Conservation (phyloP, 2,797 vertebrate genomes). For the Macrochelys suwanniensis region DNA sequence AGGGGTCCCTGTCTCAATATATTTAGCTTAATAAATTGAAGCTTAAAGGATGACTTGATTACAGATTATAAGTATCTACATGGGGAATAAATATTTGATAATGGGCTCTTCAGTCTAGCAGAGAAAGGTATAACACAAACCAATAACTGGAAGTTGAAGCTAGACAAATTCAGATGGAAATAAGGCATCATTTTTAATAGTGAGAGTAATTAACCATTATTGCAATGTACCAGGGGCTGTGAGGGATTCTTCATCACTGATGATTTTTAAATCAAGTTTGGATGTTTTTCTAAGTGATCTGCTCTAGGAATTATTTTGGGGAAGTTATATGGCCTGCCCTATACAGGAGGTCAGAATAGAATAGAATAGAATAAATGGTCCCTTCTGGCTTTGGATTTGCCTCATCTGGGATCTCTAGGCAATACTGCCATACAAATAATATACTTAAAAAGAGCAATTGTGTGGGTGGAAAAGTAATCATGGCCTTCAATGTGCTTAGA, state of each 20-base stretch:
- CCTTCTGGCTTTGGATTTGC: not conserved
- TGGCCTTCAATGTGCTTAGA: not conserved
- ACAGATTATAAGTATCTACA: not conserved
- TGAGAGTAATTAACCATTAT: not conserved
- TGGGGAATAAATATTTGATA: not conserved
- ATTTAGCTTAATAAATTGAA: not conserved
- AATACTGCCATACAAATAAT: conserved; percentile 13
- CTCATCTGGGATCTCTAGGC: not conserved
- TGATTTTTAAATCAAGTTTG: not conserved
- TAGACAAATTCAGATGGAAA: not conserved
- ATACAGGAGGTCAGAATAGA: not conserved
- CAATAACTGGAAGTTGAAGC: not conserved
- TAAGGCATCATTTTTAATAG: not conserved
- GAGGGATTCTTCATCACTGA: not conserved
- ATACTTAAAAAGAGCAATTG: not conserved
- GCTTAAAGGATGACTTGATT: not conserved
- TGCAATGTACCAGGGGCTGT: not conserved
- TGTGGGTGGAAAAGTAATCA: not conserved
- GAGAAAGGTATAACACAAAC: not conserved
- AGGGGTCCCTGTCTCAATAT: not conserved
- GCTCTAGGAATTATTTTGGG: not conserved
- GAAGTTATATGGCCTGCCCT: not conserved
- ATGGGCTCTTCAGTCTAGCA: not conserved
- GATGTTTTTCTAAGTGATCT: not conserved
- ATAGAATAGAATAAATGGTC: not conserved